phyloP scores from a whole-genome alignment of 2,888 invertebrate species.

The Chromoteleia sp. region DNA sequence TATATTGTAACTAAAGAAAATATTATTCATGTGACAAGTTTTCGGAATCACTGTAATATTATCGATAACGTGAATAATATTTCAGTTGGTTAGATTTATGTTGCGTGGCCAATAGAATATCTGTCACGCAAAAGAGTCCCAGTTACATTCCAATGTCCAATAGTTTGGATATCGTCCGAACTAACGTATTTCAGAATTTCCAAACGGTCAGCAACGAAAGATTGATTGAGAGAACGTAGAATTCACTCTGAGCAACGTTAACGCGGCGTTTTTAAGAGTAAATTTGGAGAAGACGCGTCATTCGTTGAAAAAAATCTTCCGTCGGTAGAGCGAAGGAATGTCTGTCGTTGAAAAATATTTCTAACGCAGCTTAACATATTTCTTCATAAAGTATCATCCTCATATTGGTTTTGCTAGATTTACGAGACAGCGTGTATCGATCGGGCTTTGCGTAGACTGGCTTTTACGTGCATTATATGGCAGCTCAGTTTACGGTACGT shows the following conservation, averaged over 20 bases:
- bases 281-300: neutral
- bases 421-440: constrained; percentile 66
- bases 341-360: constrained; percentile 55
- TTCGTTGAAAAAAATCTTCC: constrained; percentile 9
- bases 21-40: constrained; percentile 44
- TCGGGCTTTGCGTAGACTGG: constrained; percentile 54
- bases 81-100: constrained; percentile 29
- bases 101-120: constrained; percentile 30
- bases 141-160: constrained; percentile 22
- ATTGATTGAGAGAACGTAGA: constrained; percentile 1
- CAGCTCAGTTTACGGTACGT: constrained; percentile 62
- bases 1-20: constrained; percentile 1
- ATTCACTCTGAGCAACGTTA: neutral
- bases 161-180: constrained; percentile 9
- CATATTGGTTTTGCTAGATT: constrained; percentile 68
- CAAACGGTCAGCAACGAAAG: constrained; percentile 4
- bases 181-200: constrained; percentile 7
- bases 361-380: constrained; percentile 65
- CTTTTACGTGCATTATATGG: constrained; percentile 62
- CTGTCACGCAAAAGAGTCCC: constrained; percentile 21
- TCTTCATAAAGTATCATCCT: constrained; percentile 66
- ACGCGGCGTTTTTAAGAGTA: neutral
- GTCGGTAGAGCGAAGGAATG: constrained; percentile 15
- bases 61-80: constrained; percentile 52
- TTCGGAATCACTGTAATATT: constrained; percentile 20